phyloP scores from a whole-genome alignment of 2,113 vertebrate species.

The Gasterosteus aculeatus region DNA sequence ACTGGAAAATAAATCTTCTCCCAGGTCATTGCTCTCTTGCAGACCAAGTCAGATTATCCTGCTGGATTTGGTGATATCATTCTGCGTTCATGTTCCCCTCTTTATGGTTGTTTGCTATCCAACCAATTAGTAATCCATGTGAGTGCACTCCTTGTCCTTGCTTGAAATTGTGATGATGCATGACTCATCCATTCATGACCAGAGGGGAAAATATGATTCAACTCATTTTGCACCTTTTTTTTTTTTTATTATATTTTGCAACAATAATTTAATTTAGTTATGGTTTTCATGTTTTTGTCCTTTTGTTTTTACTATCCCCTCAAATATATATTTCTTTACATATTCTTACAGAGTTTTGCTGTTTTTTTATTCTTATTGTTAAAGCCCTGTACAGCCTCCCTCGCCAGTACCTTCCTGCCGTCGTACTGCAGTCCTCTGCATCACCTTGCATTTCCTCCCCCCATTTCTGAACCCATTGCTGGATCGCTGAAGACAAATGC shows the following conservation, averaged over 20 bases:
- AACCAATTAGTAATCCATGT: not conserved
- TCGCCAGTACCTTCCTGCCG: not conserved
- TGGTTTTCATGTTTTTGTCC: not conserved
- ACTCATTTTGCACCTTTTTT: not conserved
- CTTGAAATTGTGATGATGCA: not conserved
- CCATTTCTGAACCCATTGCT: not conserved
- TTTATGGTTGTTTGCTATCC: not conserved
- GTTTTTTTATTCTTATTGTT: not conserved
- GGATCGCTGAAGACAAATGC: slow-evolving; percentile 44
- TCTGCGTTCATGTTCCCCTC: not conserved
- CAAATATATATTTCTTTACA: not conserved
- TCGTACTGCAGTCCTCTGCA: not conserved
- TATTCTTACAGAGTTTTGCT: not conserved
- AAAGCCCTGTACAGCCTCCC: not conserved
- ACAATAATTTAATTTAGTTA: not conserved
- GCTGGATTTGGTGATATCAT: no score
- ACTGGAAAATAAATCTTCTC: no score
- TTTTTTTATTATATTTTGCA: not conserved
- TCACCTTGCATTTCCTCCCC: not conserved
- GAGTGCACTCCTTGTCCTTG: not conserved
- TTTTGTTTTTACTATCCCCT: not conserved
- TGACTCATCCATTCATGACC: not conserved
- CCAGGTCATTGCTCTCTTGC: no score
- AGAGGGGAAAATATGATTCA: slow-evolving; percentile 23
- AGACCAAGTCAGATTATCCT: no score